Base-by-base conservation (phyloP, 2,888 invertebrate species). In the Tanypteryx hageni region DNA sequence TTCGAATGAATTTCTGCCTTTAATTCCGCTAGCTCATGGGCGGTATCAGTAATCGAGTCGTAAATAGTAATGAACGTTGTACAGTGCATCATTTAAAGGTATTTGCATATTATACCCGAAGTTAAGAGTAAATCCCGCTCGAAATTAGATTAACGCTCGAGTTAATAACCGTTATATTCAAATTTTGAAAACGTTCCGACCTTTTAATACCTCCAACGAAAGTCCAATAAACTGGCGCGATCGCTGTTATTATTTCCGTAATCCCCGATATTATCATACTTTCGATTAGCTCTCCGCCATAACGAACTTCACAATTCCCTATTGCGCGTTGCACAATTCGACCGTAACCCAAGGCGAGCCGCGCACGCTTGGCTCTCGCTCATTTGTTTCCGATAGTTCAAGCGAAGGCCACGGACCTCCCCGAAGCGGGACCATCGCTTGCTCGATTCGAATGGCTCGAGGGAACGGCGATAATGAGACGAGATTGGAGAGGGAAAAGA, bases 341-440 rank as follows among this genome's bases (percentile, higher is more conserved):
- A 76, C 76, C 76, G 76, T 76, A 64, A 64, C 18, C 64, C 68
- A 22, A 68, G 18, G 76, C 27, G 11, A 76, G 27, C 22, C 76
- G 76, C 76, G 9, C 76, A 76, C 22, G 10, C 68, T 8, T 22
- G 76, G 76, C 76, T 10, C 76, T n/a, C n/a, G n/a, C n/a, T n/a
- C n/a, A 76, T 76, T 76, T 22, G 76, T 22, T 76, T 76, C 76
- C 76, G 22, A 27, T 76, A 76, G 76, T 76, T 76, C 76, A 27
- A 27, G 27, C 76, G 76, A 76, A 76, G 76, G 76, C 76, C 76
- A 76, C 76, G 76, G 76, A 76, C 76, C 76, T 76, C 76, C 76
- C 76, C 27, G 76, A 27, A 76, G 76, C 76, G 16, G 76, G 76
- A 76, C 76, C 22, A 27, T 76, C 76, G 76, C 76, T 22, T 76